These are phyloP conservation scores for Pomatorhinus ruficollis DNA, from an alignment of 2,113 vertebrate species.

Conservation along the genomic window DNA sequence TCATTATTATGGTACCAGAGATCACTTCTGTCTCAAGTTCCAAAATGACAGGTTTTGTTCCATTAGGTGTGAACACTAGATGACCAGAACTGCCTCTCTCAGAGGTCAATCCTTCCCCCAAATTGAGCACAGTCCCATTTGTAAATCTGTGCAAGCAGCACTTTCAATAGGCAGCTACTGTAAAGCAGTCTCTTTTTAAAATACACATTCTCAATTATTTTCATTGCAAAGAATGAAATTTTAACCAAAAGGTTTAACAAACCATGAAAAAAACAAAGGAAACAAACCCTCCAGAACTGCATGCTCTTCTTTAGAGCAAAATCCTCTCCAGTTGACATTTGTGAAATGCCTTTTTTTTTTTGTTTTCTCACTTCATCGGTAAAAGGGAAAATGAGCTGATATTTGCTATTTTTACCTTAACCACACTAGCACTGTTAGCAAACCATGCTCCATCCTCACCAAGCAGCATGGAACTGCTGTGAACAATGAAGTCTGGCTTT, in stretches of 20 bases:
- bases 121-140: neutral
- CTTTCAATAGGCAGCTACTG: neutral
- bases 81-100: neutral
- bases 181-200: neutral
- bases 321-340: neutral
- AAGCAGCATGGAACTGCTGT: neutral
- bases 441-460: neutral
- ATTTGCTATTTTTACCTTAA: neutral
- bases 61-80: neutral
- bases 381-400: neutral
- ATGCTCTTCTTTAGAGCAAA: neutral
- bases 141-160: neutral
- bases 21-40: neutral
- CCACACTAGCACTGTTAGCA: neutral
- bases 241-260: neutral
- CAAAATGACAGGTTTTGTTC: neutral
- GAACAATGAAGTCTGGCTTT: neutral
- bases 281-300: accelerated
- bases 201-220: neutral
- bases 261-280: neutral
- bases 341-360: neutral
- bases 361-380: neutral
- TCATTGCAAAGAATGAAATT: neutral
- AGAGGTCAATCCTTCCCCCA: neutral
- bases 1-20: neutral